Percentiles rank a stretch among this genome's conserved stretches.
Conservation (phyloP, 1,140 invertebrate species). For the Drosophila malerkotliana region DNA sequence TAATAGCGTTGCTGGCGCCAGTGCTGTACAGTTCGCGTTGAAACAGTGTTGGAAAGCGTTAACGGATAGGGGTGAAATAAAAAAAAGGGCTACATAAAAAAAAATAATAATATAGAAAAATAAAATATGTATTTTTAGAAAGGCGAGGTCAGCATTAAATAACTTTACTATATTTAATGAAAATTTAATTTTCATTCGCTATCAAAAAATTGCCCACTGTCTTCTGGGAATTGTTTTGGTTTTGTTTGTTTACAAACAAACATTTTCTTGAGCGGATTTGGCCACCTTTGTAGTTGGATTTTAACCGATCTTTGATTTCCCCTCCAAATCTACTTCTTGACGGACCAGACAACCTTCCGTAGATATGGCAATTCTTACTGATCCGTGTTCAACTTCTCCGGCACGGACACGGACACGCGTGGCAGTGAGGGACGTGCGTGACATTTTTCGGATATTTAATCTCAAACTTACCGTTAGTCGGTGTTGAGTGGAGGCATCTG, state of each 20-base stretch:
- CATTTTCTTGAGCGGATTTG: neutral
- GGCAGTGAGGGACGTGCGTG: slow-evolving; percentile 67
- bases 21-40: slow-evolving; percentile 7
- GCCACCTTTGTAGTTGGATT: neutral
- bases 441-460: slow-evolving; percentile 50
- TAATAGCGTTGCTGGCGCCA: slow-evolving; percentile 59
- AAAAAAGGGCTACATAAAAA: slow-evolving; percentile 16
- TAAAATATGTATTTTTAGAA: slow-evolving; percentile 4
- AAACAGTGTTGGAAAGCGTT: slow-evolving; percentile 45
- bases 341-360: neutral
- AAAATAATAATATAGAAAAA: slow-evolving; percentile 10
- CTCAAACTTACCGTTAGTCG: slow-evolving; percentile 71
- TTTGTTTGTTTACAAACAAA: neutral
- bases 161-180: neutral
- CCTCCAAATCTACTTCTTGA: neutral
- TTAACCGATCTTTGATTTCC: neutral
- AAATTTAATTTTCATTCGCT: neutral
- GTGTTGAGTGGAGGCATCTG: slow-evolving; percentile 58
- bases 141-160: neutral
- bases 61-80: slow-evolving; percentile 23
- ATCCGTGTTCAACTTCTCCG: slow-evolving; percentile 34
- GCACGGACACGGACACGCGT: slow-evolving; percentile 59
- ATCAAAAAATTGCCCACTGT: no score
- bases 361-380: slow-evolving; percentile 10
- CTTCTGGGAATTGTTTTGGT: neutral